Base-by-base conservation (phyloP, 2,797 vertebrate species). In the Lacerta bilineata region DNA sequence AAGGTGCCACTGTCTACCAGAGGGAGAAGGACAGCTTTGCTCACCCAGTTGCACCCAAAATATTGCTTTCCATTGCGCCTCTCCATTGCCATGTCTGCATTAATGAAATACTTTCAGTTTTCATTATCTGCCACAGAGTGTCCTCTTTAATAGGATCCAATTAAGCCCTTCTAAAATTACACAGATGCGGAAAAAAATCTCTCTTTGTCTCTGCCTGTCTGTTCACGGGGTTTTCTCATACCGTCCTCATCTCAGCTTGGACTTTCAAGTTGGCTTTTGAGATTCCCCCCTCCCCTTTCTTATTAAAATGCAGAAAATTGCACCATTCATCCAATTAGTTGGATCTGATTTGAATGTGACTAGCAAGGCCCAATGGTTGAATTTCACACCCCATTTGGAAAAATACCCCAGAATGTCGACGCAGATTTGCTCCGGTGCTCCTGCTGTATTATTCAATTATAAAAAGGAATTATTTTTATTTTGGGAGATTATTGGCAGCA, bases 341-440 rank as follows among this genome's bases (percentile, higher is more conserved):
- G 93, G 93, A 95, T 96, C 27, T 80, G 93, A 94, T 90, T 84
- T 36, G 77, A 81, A 87, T 86, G 90, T 81, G 93, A 91, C 95
- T 92, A 94, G 91, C 91, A 84, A 3, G 88, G 91, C 86, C 90
- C 94, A 91, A 2, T 88, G 84, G 92, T 50, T 95, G 95, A 91
- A 96, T 96, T 96, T 96, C 96, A 96, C 94, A 96, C 93, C 87
- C 92, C 94, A 95, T 96, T 96, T 95, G 94, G 90, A 89, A 93
- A 93, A 94, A 91, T 23, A 93, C 8, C 85, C 91, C 66, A 86
- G 79, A 83, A 80, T 68, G 88, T 84, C 84, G 10, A 61, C 27
- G 84, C 1, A 91, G 93, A 90, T 78, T 83, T 91, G 90, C 90
- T 92, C 93, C 76, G 93, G 29, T 90, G 91, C 86, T 90, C 93